Conservation (phyloP, 2,888 invertebrate genomes). For the Leptinotarsa tumamoca region DNA sequence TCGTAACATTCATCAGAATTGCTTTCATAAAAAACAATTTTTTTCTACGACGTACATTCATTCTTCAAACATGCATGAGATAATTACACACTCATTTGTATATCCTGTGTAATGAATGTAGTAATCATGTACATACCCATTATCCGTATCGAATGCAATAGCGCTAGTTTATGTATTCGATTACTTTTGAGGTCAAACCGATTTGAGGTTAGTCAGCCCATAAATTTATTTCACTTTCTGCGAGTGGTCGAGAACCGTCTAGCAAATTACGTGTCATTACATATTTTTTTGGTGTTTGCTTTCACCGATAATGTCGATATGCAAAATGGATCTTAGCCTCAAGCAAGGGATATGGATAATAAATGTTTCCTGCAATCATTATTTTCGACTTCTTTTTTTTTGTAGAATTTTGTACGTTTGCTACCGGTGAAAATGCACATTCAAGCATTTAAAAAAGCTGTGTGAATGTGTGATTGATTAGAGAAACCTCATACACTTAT, state of each 20-base stretch:
- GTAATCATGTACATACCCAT: slow-evolving; percentile 14
- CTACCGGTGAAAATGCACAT: background rate
- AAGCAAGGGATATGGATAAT: slow-evolving; percentile 5
- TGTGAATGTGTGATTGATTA: too few species aligned
- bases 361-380: background rate
- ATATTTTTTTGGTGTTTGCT: slow-evolving; percentile 30
- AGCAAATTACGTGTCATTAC: slow-evolving; percentile 39
- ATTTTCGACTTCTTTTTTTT: background rate
- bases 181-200: slow-evolving; percentile 39
- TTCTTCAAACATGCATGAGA: slow-evolving; percentile 11
- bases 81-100: slow-evolving; percentile 19
- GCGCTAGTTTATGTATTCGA: slow-evolving; percentile 28
- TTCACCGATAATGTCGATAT: slow-evolving; percentile 35
- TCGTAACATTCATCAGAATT: background rate
- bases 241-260: slow-evolving; percentile 23
- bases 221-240: slow-evolving; percentile 42
- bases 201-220: slow-evolving; percentile 37
- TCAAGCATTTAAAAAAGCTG: too few species aligned
- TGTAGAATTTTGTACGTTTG: background rate
- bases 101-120: slow-evolving; percentile 14
- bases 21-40: background rate
- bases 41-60: background rate
- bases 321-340: slow-evolving; percentile 1
- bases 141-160: slow-evolving; percentile 30
- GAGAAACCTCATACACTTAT: too few species aligned